Evolutionary conservation across 2,797 vertebrate genomes (phyloP).

Genomic region (Gambelia wislizenii): DNA sequence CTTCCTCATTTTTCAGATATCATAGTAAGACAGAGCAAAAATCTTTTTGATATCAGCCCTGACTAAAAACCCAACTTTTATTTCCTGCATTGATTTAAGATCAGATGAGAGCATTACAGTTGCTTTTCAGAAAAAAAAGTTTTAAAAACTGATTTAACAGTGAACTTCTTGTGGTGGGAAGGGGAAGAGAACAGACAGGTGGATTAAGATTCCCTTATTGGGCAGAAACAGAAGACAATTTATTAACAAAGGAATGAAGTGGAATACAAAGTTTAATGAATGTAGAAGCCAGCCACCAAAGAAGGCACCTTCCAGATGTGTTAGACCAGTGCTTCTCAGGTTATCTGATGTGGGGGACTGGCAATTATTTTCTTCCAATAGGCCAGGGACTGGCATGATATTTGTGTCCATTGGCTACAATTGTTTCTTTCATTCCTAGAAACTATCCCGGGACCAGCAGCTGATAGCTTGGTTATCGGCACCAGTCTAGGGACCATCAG

Average conservation of each 20-base stretch:
- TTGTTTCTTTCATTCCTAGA: no score
- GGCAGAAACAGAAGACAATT: not conserved
- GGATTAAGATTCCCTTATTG: not conserved
- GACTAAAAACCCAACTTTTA: not conserved
- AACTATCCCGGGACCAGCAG: no score
- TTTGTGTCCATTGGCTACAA: no score
- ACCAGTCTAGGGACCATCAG: no score
- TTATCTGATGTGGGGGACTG: no score
- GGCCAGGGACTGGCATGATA: no score
- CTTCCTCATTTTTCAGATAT: constrained; percentile 28
- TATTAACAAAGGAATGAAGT: not conserved
- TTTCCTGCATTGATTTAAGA: not conserved
- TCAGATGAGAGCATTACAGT: not conserved
- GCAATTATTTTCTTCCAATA: no score
- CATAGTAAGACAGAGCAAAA: not conserved
- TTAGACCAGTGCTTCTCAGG: no score
- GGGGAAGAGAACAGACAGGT: not conserved
- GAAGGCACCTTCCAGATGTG: not conserved
- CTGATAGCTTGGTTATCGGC: no score
- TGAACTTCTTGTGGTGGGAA: not conserved
- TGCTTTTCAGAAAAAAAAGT: not conserved
- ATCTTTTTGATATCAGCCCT: not conserved
- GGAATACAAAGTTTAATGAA: not conserved
- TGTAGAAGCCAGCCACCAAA: not conserved
- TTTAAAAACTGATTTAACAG: not conserved